Base-by-base conservation (phyloP, 53 echinoderm and acorn worm genomes). In the Luidia sarsii region DNA sequence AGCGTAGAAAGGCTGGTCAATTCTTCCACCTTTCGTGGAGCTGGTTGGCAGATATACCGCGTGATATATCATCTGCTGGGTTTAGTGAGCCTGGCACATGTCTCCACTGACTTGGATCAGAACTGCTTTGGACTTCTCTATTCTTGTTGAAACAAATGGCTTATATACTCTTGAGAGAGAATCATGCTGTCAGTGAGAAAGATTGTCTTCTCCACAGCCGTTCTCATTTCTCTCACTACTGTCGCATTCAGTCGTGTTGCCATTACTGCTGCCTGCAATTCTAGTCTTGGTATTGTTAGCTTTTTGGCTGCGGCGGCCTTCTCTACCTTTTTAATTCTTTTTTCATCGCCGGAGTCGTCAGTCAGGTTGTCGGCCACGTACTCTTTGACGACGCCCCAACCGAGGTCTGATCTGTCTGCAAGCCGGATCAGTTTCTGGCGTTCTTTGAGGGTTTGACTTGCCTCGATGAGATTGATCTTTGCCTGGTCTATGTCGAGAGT, bases 141-240 rank as follows among this genome's bases (percentile, higher is more conserved):
- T 73, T 67, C 88, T 70, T 39, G 50, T 66, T 10, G 88, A 80
- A 1, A 81, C 85, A 21, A 91, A 88, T 33, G 80, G 80, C 67
- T 87, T 91, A 43, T 79, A 91, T 16, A 9, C 33, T 68, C 87
- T 75, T 36, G 87, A 8, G 87, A 39, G 10, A 60, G 30, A 36
- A 91, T 87, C 60, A 68, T 80, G 59, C 87, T 91, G 73, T 91
- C 91, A 7, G 87, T 83, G 16, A 91, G 39, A 66, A 84, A 91
- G 27, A 91, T 25, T 28, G 63, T 71, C 8, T 71, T 60, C 1
- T 46, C 39, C 20, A 80, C 14, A 51, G 69, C 18, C 9, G 77
- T 15, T 53, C 45, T 70, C 24, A 64, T 84, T 52, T 89, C 84
- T 10, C 69, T 56, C 14, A 3, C 80, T 60, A 83, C 83, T 16